phyloP scores from a whole-genome alignment of 2,113 vertebrate genomes.

The Puffinus mauretanicus region DNA sequence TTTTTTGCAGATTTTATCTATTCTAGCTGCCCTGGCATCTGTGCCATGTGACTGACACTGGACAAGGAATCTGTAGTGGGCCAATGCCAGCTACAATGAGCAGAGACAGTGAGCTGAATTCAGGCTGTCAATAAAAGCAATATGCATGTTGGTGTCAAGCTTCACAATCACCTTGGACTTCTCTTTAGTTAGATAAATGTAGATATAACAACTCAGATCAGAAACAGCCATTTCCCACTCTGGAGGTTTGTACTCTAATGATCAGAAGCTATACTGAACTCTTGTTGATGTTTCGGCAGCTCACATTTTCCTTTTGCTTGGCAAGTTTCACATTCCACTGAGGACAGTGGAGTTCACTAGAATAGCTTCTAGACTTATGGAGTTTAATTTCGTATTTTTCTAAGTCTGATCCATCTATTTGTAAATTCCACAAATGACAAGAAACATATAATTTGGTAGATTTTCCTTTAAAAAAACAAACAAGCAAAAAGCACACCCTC shows the following conservation, averaged over 20 bases:
- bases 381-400: background rate
- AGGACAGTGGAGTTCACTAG: background rate
- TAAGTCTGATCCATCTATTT: background rate
- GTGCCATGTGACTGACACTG: background rate
- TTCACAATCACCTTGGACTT: background rate
- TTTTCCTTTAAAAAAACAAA: background rate
- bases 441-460: background rate
- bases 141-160: background rate
- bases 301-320: background rate
- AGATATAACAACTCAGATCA: background rate
- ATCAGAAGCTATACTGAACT: background rate
- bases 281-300: background rate
- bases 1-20: background rate
- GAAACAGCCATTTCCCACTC: background rate
- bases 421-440: background rate
- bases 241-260: background rate
- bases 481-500: background rate
- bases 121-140: background rate
- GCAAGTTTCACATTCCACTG: background rate
- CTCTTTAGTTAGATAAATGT: background rate
- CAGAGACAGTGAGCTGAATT: background rate
- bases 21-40: background rate
- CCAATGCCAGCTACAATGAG: background rate
- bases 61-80: background rate
- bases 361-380: background rate